A percentile compares a stretch with the other conserved stretches of the same genome.
These are phyloP conservation scores for Crocuta crocuta DNA, from an alignment of 2,113 vertebrate species.

Conservation along the genomic window DNA sequence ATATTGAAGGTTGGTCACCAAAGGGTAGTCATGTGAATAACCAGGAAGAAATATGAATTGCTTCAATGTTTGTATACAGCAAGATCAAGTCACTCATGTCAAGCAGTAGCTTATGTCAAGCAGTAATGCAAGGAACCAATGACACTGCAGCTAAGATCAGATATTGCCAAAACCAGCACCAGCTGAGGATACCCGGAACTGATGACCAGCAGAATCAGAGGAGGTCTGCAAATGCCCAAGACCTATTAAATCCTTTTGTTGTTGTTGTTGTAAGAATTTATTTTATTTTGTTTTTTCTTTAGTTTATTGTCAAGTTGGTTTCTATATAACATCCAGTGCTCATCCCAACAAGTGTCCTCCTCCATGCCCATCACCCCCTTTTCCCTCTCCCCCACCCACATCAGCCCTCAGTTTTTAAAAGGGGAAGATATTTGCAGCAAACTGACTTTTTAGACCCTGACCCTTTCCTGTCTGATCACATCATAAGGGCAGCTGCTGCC, in stretches of 20 bases:
- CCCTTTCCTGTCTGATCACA: background rate
- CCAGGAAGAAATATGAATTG: background rate
- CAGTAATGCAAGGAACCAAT: background rate
- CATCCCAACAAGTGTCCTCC: too few species aligned
- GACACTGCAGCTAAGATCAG: background rate
- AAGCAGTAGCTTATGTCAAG: background rate
- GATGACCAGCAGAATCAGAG: background rate
- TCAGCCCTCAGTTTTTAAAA: background rate
- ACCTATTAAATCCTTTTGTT: background rate
- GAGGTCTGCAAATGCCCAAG: background rate
- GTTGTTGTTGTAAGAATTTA: too few species aligned
- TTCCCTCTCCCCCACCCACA: too few species aligned
- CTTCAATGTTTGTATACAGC: background rate
- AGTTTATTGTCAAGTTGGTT: too few species aligned
- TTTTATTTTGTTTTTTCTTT: too few species aligned
- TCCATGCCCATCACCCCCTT: too few species aligned
- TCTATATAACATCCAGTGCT: too few species aligned
- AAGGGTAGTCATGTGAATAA: background rate
- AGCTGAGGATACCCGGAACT: background rate
- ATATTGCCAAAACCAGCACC: background rate
- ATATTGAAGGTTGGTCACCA: background rate
- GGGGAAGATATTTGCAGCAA: background rate
- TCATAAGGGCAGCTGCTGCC: background rate
- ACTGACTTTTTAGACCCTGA: background rate
- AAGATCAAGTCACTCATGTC: background rate